Evolutionary conservation across 2,113 vertebrate species (phyloP).

Genomic region (Heptranchias perlo): DNA sequence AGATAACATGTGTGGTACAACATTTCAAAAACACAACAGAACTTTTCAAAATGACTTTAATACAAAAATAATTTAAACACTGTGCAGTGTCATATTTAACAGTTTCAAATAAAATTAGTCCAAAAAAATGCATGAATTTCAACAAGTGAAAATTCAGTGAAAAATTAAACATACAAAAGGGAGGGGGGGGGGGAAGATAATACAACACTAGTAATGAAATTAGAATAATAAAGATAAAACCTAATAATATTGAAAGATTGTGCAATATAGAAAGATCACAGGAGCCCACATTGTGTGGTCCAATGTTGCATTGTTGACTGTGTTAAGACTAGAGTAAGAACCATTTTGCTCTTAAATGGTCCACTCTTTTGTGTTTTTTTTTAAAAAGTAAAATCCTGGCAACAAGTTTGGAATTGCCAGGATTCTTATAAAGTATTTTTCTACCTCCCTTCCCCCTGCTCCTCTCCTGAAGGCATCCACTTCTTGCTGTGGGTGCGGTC

Average conservation of each 20-base stretch:
- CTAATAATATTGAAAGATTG: background rate
- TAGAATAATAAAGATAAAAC: background rate
- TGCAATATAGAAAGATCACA: background rate
- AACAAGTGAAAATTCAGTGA: background rate
- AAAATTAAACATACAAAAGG: background rate
- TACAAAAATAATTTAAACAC: constrained; percentile 35
- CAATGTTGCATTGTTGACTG: background rate
- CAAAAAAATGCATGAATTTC: background rate
- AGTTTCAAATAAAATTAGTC: background rate
- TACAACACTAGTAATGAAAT: background rate
- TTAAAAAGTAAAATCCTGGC: background rate
- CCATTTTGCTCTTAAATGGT: background rate
- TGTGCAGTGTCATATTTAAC: background rate
- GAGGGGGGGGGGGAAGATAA: background rate
- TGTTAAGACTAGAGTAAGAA: background rate
- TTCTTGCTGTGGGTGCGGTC: too few relatives aligned
- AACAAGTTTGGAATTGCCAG: background rate
- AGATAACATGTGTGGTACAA: background rate
- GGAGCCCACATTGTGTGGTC: background rate
- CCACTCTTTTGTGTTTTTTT: background rate
- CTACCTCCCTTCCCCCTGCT: background rate
- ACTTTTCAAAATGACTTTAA: background rate
- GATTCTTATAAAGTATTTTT: background rate
- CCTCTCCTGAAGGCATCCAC: too few relatives aligned
- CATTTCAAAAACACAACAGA: background rate